Percentiles rank a stretch among this genome's conserved stretches.
phyloP scores from a whole-genome alignment of 2,888 invertebrate species.

The Matsumyia berberina region DNA sequence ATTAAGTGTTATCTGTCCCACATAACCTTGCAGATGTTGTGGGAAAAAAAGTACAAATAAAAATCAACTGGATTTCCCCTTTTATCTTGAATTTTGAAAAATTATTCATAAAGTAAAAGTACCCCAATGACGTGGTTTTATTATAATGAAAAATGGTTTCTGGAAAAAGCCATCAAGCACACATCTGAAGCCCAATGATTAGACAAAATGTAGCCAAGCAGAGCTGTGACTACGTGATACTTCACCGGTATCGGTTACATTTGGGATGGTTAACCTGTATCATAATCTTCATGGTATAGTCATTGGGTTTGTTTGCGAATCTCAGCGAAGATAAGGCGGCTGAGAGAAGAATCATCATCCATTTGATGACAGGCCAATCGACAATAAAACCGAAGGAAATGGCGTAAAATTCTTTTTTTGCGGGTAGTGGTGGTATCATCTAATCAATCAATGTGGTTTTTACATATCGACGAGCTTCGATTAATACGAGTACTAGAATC shows the following conservation, averaged over 20 bases:
- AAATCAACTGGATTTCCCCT: neutral
- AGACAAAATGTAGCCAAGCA: neutral
- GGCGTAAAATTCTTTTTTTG: no score
- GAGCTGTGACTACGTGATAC: neutral
- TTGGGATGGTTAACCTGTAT: neutral
- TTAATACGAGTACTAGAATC: no score
- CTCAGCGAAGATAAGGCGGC: neutral
- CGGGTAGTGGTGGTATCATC: no score
- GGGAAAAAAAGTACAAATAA: neutral
- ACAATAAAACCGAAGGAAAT: no score
- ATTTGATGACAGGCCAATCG: no score
- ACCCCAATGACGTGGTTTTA: neutral
- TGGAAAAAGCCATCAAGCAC: neutral
- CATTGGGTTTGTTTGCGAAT: neutral
- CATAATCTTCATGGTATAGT: neutral
- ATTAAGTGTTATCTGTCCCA: constrained; percentile 4
- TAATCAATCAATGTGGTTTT: no score
- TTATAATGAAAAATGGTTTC: neutral
- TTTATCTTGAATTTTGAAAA: constrained; percentile 5
- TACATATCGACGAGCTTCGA: no score
- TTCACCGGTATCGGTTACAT: neutral
- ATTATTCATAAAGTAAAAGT: constrained; percentile 9
- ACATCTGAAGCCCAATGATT: neutral
- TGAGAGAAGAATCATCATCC: no score
- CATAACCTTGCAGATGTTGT: neutral